Evolutionary conservation across 2,888 invertebrate genomes (phyloP), one percentile per base, ranked within the genome.

Genomic region (Troides oblongomaculatus): DNA sequence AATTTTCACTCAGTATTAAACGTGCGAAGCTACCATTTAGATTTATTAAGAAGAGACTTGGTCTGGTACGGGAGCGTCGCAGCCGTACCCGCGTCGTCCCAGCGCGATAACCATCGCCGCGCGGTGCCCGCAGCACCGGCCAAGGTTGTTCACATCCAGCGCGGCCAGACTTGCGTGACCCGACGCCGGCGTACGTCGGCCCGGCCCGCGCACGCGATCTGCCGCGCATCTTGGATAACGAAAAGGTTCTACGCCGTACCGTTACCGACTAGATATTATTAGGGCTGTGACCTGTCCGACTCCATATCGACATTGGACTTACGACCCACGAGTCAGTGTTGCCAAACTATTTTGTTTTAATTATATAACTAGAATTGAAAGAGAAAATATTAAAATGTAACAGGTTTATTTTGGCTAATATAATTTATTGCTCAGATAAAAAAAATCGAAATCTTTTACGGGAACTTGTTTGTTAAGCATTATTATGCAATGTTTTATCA

Each of bases 121-220:
- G 53, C 63, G 58, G 36, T 58, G 63, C 30, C 46, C 69, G 30
- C n/a, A 59, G 65, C 23, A 59, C 62, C 62, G 18, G 58, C 21
- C 72, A 73, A 72, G 73, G 75, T 71, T 73, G 72, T 73, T 73
- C 72, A 70, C 76, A 74, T 76, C 74, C 53, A 64, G 72, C 73
- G 62, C 70, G 65, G 62, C 67, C 66, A 43, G 65, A 53, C 71
- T 72, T 59, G 72, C 73, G 73, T 73, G 72, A 74, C 73, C 73
- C 62, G 30, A 64, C 64, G 36, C 25, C 66, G 62, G 18, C 65
- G 62, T 60, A 61, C 53, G 23, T 36, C 61, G 23, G 64, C 43
- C 61, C 39, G 64, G 64, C 43, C 61, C 39, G 64, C 43, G 21
- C 59, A 56, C 25, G 23, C 25, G 25, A 58, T 30, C 63, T 59